phyloP scores from a whole-genome alignment of 2,888 invertebrate genomes.

The Halictus ligatus region DNA sequence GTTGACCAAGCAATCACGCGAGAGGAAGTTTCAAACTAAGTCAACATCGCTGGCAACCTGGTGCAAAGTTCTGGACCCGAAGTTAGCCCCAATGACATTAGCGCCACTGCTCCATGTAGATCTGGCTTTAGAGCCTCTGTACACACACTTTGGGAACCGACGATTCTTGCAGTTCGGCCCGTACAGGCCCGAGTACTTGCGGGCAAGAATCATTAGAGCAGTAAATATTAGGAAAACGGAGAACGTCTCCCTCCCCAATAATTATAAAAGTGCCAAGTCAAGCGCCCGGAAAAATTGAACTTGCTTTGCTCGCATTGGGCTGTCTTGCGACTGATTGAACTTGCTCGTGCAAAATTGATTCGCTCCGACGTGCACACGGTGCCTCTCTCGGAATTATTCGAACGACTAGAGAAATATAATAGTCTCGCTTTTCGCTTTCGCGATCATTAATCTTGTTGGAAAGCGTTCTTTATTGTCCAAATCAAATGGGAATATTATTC shows the following conservation, averaged over 20 bases:
- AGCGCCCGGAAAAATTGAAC: neutral
- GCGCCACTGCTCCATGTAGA: neutral
- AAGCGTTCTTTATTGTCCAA: neutral
- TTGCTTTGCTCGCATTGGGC: neutral
- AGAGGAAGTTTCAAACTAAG: slow-evolving; percentile 7
- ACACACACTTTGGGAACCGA: neutral
- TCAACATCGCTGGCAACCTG: slow-evolving; percentile 2
- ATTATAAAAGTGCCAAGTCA: neutral
- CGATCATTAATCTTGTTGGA: neutral
- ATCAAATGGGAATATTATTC: neutral
- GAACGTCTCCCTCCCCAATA: neutral
- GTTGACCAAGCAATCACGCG: slow-evolving; percentile 13
- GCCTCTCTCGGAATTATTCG: neutral
- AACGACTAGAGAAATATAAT: neutral
- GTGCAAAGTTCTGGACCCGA: neutral
- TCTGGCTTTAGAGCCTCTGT: neutral
- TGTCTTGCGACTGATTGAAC: slow-evolving; percentile 4
- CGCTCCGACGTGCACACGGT: neutral
- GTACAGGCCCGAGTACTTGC: neutral
- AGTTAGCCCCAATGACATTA: slow-evolving; percentile 13
- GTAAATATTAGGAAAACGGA: neutral
- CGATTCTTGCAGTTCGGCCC: neutral
- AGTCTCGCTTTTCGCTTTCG: neutral
- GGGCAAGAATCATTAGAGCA: neutral
- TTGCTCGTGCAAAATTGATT: neutral